A percentile compares a stretch with the other conserved stretches of the same genome.
Evolutionary conservation across 2,113 vertebrate species (phyloP).

Genomic region (Psammodynastes pulverulentus): DNA sequence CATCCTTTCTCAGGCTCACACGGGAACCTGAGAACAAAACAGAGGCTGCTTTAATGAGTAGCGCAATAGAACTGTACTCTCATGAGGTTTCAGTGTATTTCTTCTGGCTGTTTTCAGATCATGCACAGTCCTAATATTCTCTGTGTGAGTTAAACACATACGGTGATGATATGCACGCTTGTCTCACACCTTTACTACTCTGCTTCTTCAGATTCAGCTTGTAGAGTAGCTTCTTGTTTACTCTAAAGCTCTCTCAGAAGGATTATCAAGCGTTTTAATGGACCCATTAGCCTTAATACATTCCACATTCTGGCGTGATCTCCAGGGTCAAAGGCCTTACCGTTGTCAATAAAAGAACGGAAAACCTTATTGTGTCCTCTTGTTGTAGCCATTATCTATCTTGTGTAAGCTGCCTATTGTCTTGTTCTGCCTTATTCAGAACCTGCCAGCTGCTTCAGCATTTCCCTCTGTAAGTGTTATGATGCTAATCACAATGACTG

Average conservation of each 20-base stretch:
- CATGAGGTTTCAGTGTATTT: background rate
- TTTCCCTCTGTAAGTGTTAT: background rate
- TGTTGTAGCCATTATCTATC: background rate
- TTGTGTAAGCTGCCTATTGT: background rate
- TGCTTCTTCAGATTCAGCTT: background rate
- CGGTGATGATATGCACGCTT: background rate
- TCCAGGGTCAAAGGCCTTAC: background rate
- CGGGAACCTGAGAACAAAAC: background rate
- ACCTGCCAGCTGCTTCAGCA: background rate
- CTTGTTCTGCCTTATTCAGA: background rate
- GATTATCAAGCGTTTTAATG: background rate
- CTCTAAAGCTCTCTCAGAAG: background rate
- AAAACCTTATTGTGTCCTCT: background rate
- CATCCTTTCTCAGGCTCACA: background rate
- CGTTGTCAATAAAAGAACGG: background rate
- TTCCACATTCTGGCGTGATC: background rate
- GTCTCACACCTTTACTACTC: background rate
- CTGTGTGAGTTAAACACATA: background rate
- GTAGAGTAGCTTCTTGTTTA: background rate
- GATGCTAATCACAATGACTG: background rate
- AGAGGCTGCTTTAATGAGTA: background rate
- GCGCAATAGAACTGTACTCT: background rate
- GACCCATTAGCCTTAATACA: background rate
- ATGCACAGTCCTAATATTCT: background rate
- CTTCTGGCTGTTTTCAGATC: background rate